Percentiles rank a stretch among this genome's conserved stretches.
Conservation (phyloP, 2,113 vertebrate species). For the Helogale parvula region DNA sequence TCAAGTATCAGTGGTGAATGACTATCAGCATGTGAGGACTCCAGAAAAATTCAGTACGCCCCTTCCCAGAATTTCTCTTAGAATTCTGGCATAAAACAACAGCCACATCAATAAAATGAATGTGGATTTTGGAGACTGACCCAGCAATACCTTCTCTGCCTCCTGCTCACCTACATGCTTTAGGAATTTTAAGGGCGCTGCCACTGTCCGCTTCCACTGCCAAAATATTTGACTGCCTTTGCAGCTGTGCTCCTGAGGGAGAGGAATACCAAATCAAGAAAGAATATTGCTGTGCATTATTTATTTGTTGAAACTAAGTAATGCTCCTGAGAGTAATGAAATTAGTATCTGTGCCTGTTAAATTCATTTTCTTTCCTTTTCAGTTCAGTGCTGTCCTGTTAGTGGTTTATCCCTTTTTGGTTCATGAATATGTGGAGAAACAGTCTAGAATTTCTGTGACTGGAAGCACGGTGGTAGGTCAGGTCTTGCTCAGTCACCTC, state of each 20-base stretch:
- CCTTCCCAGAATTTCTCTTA: background rate
- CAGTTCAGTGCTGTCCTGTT: background rate
- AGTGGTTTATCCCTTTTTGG: background rate
- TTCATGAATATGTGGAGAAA: background rate
- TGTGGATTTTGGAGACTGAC: background rate
- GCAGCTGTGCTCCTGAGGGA: background rate
- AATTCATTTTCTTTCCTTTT: background rate
- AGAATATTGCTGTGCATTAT: background rate
- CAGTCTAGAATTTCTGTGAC: background rate
- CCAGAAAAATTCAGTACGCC: background rate
- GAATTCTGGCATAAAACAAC: background rate
- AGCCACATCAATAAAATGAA: background rate
- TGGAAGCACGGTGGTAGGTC: background rate
- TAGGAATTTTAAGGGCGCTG: background rate
- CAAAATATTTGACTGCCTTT: background rate
- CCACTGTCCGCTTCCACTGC: background rate
- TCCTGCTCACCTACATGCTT: background rate
- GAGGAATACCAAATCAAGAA: background rate
- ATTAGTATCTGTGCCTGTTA: background rate
- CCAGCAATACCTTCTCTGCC: background rate
- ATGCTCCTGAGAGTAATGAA: background rate
- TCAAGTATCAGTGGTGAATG: slow-evolving; percentile 24
- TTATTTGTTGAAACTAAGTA: slow-evolving; percentile 18
- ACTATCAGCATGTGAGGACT: background rate
- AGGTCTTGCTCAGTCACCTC: background rate